These are phyloP conservation scores for Cichlasoma orientale DNA, from an alignment of 2,797 vertebrate genomes.

Conservation along the genomic window DNA sequence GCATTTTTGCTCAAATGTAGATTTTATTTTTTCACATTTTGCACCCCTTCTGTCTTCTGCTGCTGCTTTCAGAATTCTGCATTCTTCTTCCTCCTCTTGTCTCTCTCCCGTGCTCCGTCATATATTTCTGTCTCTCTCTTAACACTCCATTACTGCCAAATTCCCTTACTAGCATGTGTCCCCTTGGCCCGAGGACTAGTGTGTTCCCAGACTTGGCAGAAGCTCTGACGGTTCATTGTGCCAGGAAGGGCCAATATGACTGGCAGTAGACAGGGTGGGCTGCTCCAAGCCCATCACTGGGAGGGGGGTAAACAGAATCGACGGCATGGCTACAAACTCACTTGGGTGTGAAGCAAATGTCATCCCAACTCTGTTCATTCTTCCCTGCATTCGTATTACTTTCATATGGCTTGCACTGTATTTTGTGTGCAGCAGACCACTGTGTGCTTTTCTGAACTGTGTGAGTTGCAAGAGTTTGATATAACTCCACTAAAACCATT, in stretches of 20 bases:
- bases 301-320: constrained; percentile 18
- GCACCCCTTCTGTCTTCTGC: constrained; percentile 9
- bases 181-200: constrained; percentile 47
- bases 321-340: constrained; percentile 48
- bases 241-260: constrained; percentile 56
- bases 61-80: constrained; percentile 1
- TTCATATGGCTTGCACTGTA: constrained; percentile 37
- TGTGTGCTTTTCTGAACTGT: background rate
- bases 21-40: constrained; percentile 18
- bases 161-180: constrained; percentile 61
- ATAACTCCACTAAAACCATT: background rate
- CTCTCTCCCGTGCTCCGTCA: background rate
- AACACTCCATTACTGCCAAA: constrained; percentile 54
- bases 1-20: constrained; percentile 11
- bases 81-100: background rate
- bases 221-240: constrained; percentile 45
- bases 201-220: constrained; percentile 56
- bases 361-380: constrained; percentile 44
- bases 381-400: constrained; percentile 30
- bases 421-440: background rate
- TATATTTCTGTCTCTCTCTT: constrained; percentile 22
- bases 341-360: constrained; percentile 70
- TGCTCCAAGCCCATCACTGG: constrained; percentile 61
- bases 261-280: constrained; percentile 62
- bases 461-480: background rate